Base-by-base conservation (phyloP, 1,140 invertebrate species). In the Temnothorax longispinosus region DNA sequence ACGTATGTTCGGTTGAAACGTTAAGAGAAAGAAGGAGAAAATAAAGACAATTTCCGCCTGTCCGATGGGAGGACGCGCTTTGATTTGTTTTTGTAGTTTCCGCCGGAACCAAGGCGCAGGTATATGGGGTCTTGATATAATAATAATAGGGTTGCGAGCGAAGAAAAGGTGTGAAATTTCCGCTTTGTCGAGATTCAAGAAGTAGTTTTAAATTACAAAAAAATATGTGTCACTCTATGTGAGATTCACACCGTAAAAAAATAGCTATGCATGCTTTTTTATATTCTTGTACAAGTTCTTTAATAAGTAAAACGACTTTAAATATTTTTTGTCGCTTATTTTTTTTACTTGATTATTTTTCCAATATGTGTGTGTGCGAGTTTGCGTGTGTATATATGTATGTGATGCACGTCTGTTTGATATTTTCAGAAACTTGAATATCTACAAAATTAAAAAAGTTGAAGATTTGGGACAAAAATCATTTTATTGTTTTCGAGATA, bases 1-100 rank as follows among this genome's bases (percentile, higher is more conserved):
- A 84, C 71, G 35, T 50, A 41, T 75, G 69, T 44, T 35, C 41
- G 69, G 50, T 75, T 75, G 41, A 35, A 44, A 71, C 67, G 54
- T 44, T 41, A 44, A 18, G 27, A 60, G 54, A 35, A 75, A 84
- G 52, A 60, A 62, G 69, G 41, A 75, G 60, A 75, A 75, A 75
- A 56, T 81, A 56, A 82, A 74, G 80, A 84, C 67, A 58, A 74
- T 84, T 84, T 84, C 80, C 80, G 80, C 38, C 21, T 58, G 80
- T 47, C 80, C 52, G 44, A 47, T 84, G 54, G 27, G 35, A 50
- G 69, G 44, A 84, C 27, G 44, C 41, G 54, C 81, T 74, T 80
- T 62, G 27, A 54, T 84, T 84, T 74, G 67, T 84, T 84, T 75
- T 84, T 60, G 21, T 75, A 72, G 54, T 75, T 47, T 84, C 69